Evolutionary conservation across 2,797 vertebrate genomes (phyloP).

Genomic region (Melanotaenia trifasciata): DNA sequence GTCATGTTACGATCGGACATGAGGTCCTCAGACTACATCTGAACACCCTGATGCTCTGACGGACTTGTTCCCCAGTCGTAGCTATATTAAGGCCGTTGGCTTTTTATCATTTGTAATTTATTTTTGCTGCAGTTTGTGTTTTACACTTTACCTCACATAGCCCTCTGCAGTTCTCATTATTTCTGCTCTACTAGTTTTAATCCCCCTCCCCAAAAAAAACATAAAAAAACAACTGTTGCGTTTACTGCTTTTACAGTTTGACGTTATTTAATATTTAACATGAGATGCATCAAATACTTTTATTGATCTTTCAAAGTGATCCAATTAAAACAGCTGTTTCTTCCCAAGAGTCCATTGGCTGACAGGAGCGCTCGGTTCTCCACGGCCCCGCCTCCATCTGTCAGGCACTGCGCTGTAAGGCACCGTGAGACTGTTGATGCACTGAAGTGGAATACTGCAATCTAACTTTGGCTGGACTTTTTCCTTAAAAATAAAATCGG

Average conservation of each 20-base stretch:
- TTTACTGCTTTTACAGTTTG: neutral
- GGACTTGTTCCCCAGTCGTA: slow-evolving; percentile 38
- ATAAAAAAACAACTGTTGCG: neutral
- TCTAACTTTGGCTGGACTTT: slow-evolving; percentile 58
- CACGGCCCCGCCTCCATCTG: slow-evolving; percentile 70
- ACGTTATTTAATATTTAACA: slow-evolving; percentile 18
- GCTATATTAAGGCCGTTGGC: slow-evolving; percentile 23
- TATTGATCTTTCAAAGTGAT: slow-evolving; percentile 40
- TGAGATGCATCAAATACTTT: slow-evolving; percentile 18
- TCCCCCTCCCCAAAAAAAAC: neutral
- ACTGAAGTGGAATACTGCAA: slow-evolving; percentile 46
- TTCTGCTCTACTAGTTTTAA: neutral
- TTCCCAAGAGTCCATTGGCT: slow-evolving; percentile 68
- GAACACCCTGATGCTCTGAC: slow-evolving; percentile 38
- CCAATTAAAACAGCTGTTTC: slow-evolving; percentile 64
- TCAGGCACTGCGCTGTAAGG: slow-evolving; percentile 61
- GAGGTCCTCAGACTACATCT: slow-evolving; percentile 60
- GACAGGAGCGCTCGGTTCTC: slow-evolving; percentile 36
- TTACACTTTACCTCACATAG: neutral
- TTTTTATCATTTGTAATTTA: slow-evolving; percentile 7
- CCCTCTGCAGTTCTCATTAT: neutral
- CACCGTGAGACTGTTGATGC: slow-evolving; percentile 57
- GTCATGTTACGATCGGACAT: slow-evolving; percentile 82
- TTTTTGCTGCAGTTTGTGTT: slow-evolving; percentile 1
- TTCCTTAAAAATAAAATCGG: no score